A percentile compares a stretch with the other conserved stretches of the same genome.
Conservation (phyloP, 2,888 invertebrate species). For the Petrolisthes cinctipes region DNA sequence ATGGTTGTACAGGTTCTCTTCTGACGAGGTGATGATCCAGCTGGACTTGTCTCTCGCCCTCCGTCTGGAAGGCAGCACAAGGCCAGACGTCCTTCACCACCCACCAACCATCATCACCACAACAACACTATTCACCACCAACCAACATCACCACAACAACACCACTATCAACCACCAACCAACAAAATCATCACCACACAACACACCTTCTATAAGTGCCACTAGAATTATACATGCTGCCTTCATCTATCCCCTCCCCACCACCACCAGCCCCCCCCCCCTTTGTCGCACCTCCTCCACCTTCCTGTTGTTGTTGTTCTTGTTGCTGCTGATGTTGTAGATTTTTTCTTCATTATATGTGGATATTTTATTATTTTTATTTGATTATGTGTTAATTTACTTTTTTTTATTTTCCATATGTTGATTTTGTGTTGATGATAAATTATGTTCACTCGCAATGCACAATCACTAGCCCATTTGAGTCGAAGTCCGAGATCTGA, state of each 20-base stretch:
- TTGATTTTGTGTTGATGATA: too few species aligned
- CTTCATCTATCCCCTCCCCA: constrained; percentile 22
- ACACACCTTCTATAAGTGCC: background rate
- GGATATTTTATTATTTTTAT: background rate
- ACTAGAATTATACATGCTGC: constrained; percentile 17
- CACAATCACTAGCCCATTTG: too few species aligned
- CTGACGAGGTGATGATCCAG: constrained; percentile 51
- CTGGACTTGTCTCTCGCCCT: constrained; percentile 43
- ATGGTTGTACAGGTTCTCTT: constrained; percentile 63
- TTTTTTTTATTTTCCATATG: too few species aligned
- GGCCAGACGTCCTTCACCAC: constrained; percentile 50
- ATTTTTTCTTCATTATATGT: background rate
- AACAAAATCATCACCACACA: background rate
- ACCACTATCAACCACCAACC: background rate
- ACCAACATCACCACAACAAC: background rate
- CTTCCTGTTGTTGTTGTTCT: background rate
- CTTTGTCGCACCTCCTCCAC: background rate
- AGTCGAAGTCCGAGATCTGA: too few species aligned
- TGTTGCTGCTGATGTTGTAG: background rate
- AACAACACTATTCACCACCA: constrained; percentile 12
- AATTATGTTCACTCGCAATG: too few species aligned
- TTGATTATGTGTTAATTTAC: too few species aligned
- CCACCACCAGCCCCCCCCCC: background rate
- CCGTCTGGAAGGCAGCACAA: constrained; percentile 60
- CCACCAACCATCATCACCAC: constrained; percentile 40